These are phyloP conservation scores for Dicrostonyx torquatus DNA, from an alignment of 2,797 vertebrate genomes.

Conservation along the genomic window DNA sequence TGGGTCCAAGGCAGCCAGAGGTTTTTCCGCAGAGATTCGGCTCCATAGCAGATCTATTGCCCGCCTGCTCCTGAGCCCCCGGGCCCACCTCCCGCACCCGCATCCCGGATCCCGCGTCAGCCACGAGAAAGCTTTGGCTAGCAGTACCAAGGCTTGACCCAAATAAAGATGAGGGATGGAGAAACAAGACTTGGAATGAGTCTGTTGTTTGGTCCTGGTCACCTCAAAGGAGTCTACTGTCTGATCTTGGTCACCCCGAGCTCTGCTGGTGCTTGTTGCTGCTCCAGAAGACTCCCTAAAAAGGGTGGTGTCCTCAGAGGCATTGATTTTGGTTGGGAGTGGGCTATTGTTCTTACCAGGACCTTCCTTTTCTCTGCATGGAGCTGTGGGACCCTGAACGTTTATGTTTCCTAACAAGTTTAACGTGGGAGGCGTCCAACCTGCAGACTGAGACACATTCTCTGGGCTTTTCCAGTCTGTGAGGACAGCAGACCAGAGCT, in stretches of 20 bases:
- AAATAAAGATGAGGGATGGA: neutral
- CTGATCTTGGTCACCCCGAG: rapidly evolving
- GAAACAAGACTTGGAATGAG: neutral
- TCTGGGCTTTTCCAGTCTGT: neutral
- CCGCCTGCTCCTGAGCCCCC: neutral
- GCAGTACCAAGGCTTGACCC: neutral
- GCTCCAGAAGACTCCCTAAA: neutral
- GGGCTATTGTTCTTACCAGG: neutral
- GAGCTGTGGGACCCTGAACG: neutral
- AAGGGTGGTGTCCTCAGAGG: neutral
- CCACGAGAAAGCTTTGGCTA: neutral
- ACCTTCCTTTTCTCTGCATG: neutral
- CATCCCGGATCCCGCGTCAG: neutral
- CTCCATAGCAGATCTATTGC: neutral
- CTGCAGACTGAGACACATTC: neutral
- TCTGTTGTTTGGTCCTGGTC: neutral
- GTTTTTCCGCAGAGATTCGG: neutral
- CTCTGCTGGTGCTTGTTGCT: neutral
- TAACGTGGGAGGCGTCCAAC: neutral
- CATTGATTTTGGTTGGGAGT: neutral
- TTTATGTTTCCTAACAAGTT: constrained; percentile 16
- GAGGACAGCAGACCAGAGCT: neutral
- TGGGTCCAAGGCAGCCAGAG: neutral
- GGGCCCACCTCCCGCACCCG: neutral
- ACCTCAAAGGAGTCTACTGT: neutral